Percentiles rank a stretch among this genome's conserved stretches.
Evolutionary conservation across 64 coral and sea anemone genomes (phyloP).

Genomic region (Anthopleura sola): DNA sequence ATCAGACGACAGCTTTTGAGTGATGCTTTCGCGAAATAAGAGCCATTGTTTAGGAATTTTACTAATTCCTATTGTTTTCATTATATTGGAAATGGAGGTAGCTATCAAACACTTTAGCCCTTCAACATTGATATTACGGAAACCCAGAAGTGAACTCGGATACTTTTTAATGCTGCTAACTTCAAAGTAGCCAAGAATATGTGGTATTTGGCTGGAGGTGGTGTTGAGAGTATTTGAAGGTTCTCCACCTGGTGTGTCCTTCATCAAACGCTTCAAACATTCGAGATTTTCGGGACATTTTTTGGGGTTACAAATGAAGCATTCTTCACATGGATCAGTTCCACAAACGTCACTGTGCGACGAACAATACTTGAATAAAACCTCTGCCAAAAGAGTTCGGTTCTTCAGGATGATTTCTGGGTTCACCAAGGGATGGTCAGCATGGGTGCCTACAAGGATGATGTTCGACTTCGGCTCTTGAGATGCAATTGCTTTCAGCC

Average conservation of each 20-base stretch:
- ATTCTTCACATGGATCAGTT: background rate
- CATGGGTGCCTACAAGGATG: conserved; percentile 69
- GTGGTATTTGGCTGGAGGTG: conserved; percentile 43
- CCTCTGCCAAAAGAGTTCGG: background rate
- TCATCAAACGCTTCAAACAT: background rate
- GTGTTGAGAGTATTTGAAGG: background rate
- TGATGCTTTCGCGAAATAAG: background rate
- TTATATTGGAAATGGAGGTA: background rate
- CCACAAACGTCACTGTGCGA: background rate
- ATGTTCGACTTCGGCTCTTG: conserved; percentile 66
- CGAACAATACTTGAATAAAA: background rate
- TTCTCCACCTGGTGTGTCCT: background rate
- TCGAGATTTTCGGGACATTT: background rate
- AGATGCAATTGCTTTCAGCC: conserved; percentile 67
- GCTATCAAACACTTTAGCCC: background rate
- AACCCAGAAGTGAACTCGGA: background rate
- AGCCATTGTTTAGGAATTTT: conserved; percentile 34
- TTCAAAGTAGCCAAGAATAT: conserved; percentile 74
- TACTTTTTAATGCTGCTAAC: conserved; percentile 51
- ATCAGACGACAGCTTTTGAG: background rate
- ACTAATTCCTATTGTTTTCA: background rate
- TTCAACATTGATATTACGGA: background rate
- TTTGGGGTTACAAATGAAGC: conserved; percentile 5
- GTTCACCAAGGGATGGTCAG: conserved; percentile 47
- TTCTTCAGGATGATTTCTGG: conserved; percentile 37